phyloP scores from a whole-genome alignment of 1,140 invertebrate species.

The Drosophila kanapiae region DNA sequence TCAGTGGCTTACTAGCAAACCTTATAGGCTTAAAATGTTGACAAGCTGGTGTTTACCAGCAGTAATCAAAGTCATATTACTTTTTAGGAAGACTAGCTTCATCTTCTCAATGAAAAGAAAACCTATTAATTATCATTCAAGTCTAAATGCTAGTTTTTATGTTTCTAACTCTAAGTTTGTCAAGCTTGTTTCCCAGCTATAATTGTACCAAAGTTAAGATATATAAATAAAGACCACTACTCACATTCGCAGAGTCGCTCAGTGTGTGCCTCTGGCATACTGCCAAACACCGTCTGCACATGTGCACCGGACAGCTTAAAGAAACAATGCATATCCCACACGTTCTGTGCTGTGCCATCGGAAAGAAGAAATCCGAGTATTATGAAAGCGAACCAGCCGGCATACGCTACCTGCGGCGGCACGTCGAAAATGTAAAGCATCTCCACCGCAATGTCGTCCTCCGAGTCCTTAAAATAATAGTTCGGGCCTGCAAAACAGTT shows the following conservation, averaged over 20 bases:
- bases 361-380: background rate
- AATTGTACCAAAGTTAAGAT: background rate
- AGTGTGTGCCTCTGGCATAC: slow-evolving; percentile 8
- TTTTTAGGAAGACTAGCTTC: no score
- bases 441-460: slow-evolving; percentile 61
- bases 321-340: slow-evolving; percentile 69
- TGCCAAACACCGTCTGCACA: slow-evolving; percentile 35
- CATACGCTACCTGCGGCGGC: slow-evolving; percentile 33
- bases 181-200: no score
- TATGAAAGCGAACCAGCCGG: background rate
- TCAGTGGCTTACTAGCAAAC: no score
- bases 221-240: background rate
- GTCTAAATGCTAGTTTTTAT: no score
- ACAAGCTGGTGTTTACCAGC: no score
- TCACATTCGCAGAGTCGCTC: slow-evolving; percentile 46
- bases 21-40: no score
- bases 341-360: no score
- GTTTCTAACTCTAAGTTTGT: no score
- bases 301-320: slow-evolving; percentile 52
- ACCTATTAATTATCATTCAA: no score
- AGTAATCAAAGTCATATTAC: no score
- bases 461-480: slow-evolving; percentile 45
- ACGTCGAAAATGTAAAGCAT: slow-evolving; percentile 55
- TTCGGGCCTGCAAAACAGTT: slow-evolving; percentile 21
- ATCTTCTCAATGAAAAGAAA: no score